Base-by-base conservation (phyloP, 2,113 vertebrate species). In the Carlito syrichta region DNA sequence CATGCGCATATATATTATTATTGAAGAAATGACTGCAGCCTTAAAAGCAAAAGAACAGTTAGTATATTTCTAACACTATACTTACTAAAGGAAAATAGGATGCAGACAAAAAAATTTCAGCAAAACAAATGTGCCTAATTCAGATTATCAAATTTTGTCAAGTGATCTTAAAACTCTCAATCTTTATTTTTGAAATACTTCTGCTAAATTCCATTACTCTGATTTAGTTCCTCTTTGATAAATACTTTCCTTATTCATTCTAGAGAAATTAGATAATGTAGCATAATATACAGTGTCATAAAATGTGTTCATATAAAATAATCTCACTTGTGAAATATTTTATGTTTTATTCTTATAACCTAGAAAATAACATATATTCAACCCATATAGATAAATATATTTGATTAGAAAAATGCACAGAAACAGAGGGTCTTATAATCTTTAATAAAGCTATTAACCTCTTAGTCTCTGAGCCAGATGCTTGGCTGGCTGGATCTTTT, bases 211-310 rank as follows among this genome's bases (percentile, higher is more conserved):
- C 43, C n/a, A 27, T 83, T 77, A 78, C 16, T 19, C 13, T 71
- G 13, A 86, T 52, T 83, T 87, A 90, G 20, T 89, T 83, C 12
- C 8, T 90, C 17, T 89, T 96, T 94, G 12, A 66, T 96, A 86
- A 84, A 68, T 48, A 68, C 17, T 16, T 43, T 78, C 60, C 30
- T 76, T 89, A 73, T 52, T 68, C n/a, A 89, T 43, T 92, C n/a
- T 83, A 84, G 30, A 96, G 40, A 92, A 94, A 87, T 76, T 79
- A 74, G 32, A 60, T 56, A 54, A 86, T 17, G 43, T 62, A 71
- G 88, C 50, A 23, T 50, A 71, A 92, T 62, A 23, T 11, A 92
- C 45, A 89, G 20, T 77, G 6, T 60, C 58, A 71, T 71, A 17
- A 88, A 48, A 50, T 79, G 88, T 85, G 83, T 62, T 86, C 48